These are phyloP conservation scores for Aricia agestis DNA, from an alignment of 1,140 invertebrate genomes.

Conservation along the genomic window DNA sequence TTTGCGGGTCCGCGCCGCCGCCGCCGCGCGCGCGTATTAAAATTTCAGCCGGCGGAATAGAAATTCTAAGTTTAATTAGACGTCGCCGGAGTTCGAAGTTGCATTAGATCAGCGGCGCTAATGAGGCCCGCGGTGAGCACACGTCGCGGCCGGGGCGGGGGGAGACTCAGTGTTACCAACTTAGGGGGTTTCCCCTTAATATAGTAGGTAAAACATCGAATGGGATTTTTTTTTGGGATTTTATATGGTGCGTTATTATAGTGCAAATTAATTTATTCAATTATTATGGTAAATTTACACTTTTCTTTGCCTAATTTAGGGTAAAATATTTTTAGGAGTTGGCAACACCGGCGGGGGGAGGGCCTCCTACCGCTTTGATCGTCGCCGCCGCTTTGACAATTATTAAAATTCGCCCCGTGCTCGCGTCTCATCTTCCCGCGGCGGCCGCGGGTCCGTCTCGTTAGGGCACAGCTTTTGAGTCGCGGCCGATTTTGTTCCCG, in stretches of 20 bases:
- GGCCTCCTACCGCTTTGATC: conserved; percentile 62
- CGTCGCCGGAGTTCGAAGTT: conserved; percentile 63
- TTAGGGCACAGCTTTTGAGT: conserved; percentile 72
- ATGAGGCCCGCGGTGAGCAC: conserved; percentile 65
- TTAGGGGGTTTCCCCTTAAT: no score
- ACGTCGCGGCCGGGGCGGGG: conserved; percentile 43
- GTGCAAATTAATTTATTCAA: no score
- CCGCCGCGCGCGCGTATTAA: conserved; percentile 58
- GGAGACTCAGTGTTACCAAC: not conserved
- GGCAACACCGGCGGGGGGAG: conserved; percentile 21
- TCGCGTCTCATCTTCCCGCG: conserved; percentile 74
- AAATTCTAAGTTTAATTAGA: conserved; percentile 73
- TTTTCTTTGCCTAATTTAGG: no score
- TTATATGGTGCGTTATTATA: no score
- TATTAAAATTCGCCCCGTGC: conserved; percentile 76
- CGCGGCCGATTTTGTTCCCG: conserved; percentile 68
- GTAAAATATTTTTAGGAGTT: no score
- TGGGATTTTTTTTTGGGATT: no score
- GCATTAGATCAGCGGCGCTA: conserved; percentile 68
- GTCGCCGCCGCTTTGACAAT: conserved; percentile 74
- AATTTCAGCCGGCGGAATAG: conserved; percentile 69
- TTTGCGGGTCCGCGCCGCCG: conserved; percentile 57
- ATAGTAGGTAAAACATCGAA: no score
- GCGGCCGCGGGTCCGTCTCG: conserved; percentile 74
- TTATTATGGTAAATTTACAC: no score